Conservation (phyloP, 2,113 vertebrate species). For the Grus americana region DNA sequence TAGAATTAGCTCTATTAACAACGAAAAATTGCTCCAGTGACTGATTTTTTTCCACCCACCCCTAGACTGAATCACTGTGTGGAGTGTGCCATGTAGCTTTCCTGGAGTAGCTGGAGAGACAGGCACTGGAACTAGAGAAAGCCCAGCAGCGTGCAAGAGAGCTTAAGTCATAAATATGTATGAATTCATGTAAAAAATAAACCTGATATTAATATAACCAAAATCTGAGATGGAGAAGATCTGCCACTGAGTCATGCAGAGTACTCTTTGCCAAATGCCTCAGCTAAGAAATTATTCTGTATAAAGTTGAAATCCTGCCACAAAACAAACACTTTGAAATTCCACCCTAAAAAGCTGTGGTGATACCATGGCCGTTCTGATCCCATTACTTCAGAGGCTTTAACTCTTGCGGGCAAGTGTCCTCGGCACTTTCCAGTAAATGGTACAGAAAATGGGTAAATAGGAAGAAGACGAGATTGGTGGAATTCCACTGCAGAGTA, state of each 20-base stretch:
- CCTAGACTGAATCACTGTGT: background rate
- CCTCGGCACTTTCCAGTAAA: background rate
- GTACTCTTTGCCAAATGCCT: background rate
- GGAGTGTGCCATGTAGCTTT: background rate
- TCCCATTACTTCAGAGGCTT: background rate
- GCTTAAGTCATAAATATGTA: background rate
- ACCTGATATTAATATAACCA: slow-evolving; percentile 21
- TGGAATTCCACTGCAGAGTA: background rate
- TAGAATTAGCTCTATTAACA: background rate
- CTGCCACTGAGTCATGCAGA: slow-evolving; percentile 33
- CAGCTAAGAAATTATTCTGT: background rate
- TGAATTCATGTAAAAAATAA: slow-evolving; percentile 39
- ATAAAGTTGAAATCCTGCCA: background rate
- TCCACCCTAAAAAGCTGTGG: background rate
- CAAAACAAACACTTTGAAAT: slow-evolving; percentile 23
- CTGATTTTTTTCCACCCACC: background rate
- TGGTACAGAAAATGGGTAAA: background rate
- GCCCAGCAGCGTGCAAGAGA: background rate
- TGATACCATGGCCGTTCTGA: background rate
- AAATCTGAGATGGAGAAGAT: slow-evolving; percentile 6
- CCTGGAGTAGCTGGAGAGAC: background rate
- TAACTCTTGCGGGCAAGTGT: background rate
- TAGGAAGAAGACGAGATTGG: background rate
- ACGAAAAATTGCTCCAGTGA: background rate
- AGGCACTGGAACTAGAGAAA: background rate